Evolutionary conservation across 2,888 invertebrate species (phyloP).

Genomic region (Andrena chrysosceles): DNA sequence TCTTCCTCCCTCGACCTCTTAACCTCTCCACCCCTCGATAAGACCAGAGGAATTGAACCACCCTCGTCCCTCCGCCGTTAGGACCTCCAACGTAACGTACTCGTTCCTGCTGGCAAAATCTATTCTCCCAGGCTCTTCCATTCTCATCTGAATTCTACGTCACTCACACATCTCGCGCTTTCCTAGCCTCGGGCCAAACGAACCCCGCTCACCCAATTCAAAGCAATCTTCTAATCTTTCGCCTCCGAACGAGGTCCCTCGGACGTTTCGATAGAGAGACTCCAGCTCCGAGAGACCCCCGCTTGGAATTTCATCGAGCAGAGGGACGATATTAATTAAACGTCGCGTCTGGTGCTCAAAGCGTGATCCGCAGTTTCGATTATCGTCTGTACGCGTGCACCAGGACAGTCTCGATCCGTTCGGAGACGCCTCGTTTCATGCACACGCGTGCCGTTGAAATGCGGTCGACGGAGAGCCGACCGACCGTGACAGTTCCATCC

Average conservation of each 20-base stretch:
- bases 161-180: too few species aligned
- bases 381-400: background rate
- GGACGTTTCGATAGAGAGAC: too few species aligned
- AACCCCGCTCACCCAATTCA: too few species aligned
- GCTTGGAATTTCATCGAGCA: background rate
- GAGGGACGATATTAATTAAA: slow-evolving; percentile 27
- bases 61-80: background rate
- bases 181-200: too few species aligned
- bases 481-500: background rate
- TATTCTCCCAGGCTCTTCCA: too few species aligned
- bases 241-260: too few species aligned
- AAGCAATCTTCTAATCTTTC: too few species aligned
- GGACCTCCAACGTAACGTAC: background rate
- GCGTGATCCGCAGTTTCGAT: background rate
- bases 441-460: slow-evolving; percentile 23
- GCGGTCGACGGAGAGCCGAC: slow-evolving; percentile 5
- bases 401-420: slow-evolving; percentile 17
- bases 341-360: slow-evolving; percentile 4
- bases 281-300: too few species aligned
- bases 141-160: too few species aligned
- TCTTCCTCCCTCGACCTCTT: slow-evolving; percentile 10
- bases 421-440: slow-evolving; percentile 6
- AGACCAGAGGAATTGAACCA: slow-evolving; percentile 6
- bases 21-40: slow-evolving; percentile 5
- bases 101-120: background rate